Evolutionary conservation across 2,888 invertebrate species (phyloP), one percentile per base, ranked within the genome.

Genomic region (Meandrusa payeni): DNA sequence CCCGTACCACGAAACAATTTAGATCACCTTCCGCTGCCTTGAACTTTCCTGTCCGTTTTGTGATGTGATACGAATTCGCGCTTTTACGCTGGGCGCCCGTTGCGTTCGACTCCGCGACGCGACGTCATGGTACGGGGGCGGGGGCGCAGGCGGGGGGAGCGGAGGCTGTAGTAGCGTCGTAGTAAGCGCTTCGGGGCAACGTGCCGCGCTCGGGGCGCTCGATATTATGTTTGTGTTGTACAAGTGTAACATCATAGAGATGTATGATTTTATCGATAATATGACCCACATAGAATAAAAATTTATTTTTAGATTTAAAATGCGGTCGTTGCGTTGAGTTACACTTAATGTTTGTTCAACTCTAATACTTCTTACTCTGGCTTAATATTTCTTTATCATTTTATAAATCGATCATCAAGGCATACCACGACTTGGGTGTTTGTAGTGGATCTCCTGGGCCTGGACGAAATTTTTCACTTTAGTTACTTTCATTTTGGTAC

Each of bases 111-210:
- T n/a, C n/a, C n/a, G 47, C 42, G 46, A 50, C 46, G 51, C 46
- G 49, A 26, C 6, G 10, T 51, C 61, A 46, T 68, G 57, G 66
- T 69, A 67, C 60, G 57, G 54, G 66, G 54, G 48, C 51, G 57
- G 61, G 63, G 59, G 61, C 61, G 59, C 60, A 57, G 51, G 64
- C 52, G 60, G 61, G 65, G 51, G 61, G 63, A 46, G 62, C 50
- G 64, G 59, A 74, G 76, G 70, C 66, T 76, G 76, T 75, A 73
- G 78, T 79, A 74, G 59, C 70, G 69, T 51, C 76, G 77, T 79
- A 80, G 79, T 77, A 78, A 73, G 62, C 59, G 61, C 38, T 55
- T 49, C 45, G 54, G 51, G 58, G 44, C 55, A 55, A 50, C 48
- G 47, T 44, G 46, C 48, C 39, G 24, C 9, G 13, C 36, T 13